Base-by-base conservation (phyloP, 2,113 vertebrate species). In the Odocoileus virginianus region DNA sequence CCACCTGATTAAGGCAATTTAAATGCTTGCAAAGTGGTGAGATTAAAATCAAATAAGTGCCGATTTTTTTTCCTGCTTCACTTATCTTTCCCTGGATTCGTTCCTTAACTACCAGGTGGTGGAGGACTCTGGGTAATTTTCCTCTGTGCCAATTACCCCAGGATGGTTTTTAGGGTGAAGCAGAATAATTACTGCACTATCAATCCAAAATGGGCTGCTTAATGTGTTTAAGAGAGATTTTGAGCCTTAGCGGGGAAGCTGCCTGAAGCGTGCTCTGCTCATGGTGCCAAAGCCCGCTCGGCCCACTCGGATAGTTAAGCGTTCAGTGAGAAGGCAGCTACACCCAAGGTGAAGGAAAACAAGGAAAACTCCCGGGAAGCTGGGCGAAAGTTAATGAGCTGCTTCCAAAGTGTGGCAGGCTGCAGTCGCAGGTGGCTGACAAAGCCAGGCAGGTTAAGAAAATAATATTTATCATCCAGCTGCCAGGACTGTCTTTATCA, bases 21-120 rank as follows among this genome's bases (percentile, higher is more conserved):
- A 99, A 99, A 99, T 99, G 99, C 99, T 99, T 99, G 99, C 99
- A 99, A 99, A 99, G 99, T 99, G 99, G 99, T 97, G 98, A 99
- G 99, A 99, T 99, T 99, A 99, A 99, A 99, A 99, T 99, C 99
- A 99, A 99, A 99, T 99, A 99, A 99, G 99, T 99, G 99, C 99
- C 98, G 99, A 98, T 99, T 99, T 99, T 99, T 99, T 95, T 91
- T 89, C 97, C 98, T 98, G 98, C 99, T 98, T 99, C 99, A 99
- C 99, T 99, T 99, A 99, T 99, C 99, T 99, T 99, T 98, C 98
- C 98, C 98, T 99, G 99, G 99, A 99, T 99, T 99, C 98, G 98
- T 99, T 99, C 99, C 99, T 99, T 99, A 99, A 99, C 99, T 99
- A 99, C 98, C 99, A 98, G 98, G 98, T 99, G 99, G 98, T 98